These are phyloP conservation scores for Cebidichthys violaceus DNA, from an alignment of 2,113 vertebrate genomes.

Conservation along the genomic window DNA sequence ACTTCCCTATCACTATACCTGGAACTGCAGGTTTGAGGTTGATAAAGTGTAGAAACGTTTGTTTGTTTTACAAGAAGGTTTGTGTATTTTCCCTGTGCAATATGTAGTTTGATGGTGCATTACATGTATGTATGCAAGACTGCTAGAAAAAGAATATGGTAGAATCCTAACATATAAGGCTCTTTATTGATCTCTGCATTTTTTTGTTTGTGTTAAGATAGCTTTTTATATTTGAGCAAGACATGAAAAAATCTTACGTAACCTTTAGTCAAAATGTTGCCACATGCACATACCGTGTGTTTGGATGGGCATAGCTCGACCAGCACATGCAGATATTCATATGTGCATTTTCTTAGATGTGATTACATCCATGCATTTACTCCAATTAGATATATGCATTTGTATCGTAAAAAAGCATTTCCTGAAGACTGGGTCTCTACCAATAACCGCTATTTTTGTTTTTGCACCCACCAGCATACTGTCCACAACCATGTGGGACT, in stretches of 20 bases:
- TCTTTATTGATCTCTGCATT: neutral
- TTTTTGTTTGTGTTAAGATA: neutral
- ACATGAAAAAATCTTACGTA: neutral
- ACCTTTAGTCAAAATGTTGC: neutral
- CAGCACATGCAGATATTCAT: neutral
- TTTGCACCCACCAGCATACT: neutral
- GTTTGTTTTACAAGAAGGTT: neutral
- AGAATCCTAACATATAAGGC: too few relatives aligned
- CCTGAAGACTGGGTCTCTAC: neutral
- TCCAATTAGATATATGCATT: neutral
- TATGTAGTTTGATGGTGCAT: neutral
- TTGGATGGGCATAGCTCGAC: neutral
- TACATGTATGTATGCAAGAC: neutral
- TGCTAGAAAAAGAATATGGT: neutral
- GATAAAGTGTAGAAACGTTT: neutral
- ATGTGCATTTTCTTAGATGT: neutral
- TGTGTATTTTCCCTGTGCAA: neutral
- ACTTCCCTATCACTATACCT: neutral
- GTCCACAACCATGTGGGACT: neutral
- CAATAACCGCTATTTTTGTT: neutral
- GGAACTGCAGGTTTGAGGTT: neutral
- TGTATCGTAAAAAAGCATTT: neutral
- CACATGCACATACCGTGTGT: neutral
- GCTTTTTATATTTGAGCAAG: neutral
- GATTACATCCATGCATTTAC: neutral